phyloP scores from a whole-genome alignment of 2,113 vertebrate genomes.

The Suncus etruscus region DNA sequence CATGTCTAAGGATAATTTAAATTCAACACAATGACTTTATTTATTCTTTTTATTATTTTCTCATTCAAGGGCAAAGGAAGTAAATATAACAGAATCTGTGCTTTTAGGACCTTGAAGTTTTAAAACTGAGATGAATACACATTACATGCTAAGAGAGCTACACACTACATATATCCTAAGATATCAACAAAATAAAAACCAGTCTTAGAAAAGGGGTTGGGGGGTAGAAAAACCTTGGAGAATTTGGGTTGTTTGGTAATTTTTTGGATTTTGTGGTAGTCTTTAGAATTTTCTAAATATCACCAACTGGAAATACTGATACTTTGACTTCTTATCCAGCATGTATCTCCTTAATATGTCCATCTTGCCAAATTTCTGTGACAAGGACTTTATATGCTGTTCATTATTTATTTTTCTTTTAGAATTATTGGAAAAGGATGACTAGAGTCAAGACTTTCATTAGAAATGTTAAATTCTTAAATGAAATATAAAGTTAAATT shows the following conservation, averaged over 20 bases:
- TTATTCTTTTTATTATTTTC: conserved; percentile 40
- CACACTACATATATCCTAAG: not conserved
- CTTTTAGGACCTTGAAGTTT: not conserved
- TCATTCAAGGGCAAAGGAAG: not conserved
- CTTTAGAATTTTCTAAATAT: too few relatives aligned
- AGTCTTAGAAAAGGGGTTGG: not conserved
- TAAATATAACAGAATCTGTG: not conserved
- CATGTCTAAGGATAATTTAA: conserved; percentile 39
- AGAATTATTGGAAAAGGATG: not conserved
- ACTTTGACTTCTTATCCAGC: too few relatives aligned
- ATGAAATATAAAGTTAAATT: not conserved
- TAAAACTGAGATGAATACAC: not conserved
- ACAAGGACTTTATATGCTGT: too few relatives aligned
- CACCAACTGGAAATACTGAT: too few relatives aligned
- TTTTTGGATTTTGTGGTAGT: too few relatives aligned
- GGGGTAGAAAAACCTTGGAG: not conserved
- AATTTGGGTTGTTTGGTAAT: too few relatives aligned
- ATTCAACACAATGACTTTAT: conserved; percentile 66
- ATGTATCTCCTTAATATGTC: too few relatives aligned
- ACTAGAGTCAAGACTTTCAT: not conserved
- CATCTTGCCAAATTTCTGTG: too few relatives aligned
- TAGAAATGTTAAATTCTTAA: not conserved
- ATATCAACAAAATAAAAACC: not conserved
- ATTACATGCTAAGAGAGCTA: not conserved
- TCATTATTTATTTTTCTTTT: not conserved